Evolutionary conservation across 2,888 invertebrate genomes (phyloP).

Genomic region (Cheilosia vernalis): DNA sequence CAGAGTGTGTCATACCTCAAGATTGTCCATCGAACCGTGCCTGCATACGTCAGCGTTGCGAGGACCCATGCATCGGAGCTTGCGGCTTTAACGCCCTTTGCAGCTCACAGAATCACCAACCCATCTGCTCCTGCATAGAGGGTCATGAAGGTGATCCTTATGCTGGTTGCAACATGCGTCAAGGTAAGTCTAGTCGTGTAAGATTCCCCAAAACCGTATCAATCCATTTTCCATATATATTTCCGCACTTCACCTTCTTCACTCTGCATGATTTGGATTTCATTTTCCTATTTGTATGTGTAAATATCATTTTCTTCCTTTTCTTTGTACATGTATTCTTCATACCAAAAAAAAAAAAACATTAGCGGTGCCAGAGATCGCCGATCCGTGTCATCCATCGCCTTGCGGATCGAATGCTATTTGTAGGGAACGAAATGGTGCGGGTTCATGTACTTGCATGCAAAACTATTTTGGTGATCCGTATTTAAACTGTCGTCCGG

Average conservation of each 20-base stretch:
- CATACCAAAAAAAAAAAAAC: conserved; percentile 48
- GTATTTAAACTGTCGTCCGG: conserved; percentile 92
- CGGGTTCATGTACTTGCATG: conserved; percentile 92
- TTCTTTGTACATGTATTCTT: conserved; percentile 66
- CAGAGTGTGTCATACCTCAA: conserved; percentile 89
- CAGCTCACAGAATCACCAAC: conserved; percentile 88
- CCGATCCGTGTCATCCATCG: conserved; percentile 90
- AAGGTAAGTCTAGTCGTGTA: conserved; percentile 84
- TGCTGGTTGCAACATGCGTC: conserved; percentile 87
- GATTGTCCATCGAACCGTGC: conserved; percentile 89
- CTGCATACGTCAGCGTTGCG: conserved; percentile 89
- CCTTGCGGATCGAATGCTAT: conserved; percentile 94
- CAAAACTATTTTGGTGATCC: conserved; percentile 94
- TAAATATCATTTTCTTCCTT: conserved; percentile 70
- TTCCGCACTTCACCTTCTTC: conserved; percentile 65
- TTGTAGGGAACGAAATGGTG: conserved; percentile 91
- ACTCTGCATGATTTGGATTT: conserved; percentile 61
- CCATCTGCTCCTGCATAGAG: conserved; percentile 89
- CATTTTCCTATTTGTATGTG: conserved; percentile 60
- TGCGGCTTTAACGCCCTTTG: conserved; percentile 90
- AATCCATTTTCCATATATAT: conserved; percentile 59
- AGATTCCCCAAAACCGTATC: conserved; percentile 1
- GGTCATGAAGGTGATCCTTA: conserved; percentile 92
- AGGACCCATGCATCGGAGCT: conserved; percentile 89
- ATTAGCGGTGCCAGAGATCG: conserved; percentile 85